Conservation (phyloP, 2,797 vertebrate genomes). For the Lindbergichthys nudifrons region DNA sequence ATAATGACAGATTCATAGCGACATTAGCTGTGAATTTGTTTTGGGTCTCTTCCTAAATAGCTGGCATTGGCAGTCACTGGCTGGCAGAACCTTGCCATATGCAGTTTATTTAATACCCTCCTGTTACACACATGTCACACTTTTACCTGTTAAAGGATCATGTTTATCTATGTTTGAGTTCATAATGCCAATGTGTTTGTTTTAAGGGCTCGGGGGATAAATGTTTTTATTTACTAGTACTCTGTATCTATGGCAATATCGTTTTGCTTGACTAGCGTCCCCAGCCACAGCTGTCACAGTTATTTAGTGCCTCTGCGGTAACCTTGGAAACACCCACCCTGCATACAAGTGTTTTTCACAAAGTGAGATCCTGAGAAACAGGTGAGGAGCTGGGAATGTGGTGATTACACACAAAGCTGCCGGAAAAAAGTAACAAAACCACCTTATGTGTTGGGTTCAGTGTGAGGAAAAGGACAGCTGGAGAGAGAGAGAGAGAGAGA, state of each 20-base stretch:
- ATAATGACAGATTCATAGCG: slow-evolving; percentile 62
- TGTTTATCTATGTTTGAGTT: slow-evolving; percentile 35
- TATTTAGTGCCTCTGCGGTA: slow-evolving; percentile 80
- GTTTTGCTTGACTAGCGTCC: slow-evolving; percentile 77
- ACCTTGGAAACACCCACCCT: slow-evolving; percentile 80
- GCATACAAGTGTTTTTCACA: slow-evolving; percentile 69
- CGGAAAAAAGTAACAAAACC: slow-evolving; percentile 38
- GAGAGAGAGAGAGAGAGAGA: slow-evolving; percentile 6
- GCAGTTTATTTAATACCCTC: slow-evolving; percentile 31
- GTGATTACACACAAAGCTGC: slow-evolving; percentile 50
- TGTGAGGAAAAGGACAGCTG: slow-evolving; percentile 46
- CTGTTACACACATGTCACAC: slow-evolving; percentile 14
- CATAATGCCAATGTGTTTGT: slow-evolving; percentile 56
- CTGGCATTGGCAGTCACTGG: slow-evolving; percentile 16
- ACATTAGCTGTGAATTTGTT: slow-evolving; percentile 41
- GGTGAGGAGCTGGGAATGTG: slow-evolving; percentile 64
- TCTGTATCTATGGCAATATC: slow-evolving; percentile 73
- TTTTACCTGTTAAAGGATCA: slow-evolving; percentile 25
- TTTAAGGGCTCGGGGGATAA: slow-evolving; percentile 52
- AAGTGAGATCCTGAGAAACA: slow-evolving; percentile 75
- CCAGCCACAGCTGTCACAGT: slow-evolving; percentile 79
- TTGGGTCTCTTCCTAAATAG: slow-evolving; percentile 53
- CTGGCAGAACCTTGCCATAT: slow-evolving; percentile 29
- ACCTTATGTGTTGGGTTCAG: slow-evolving; percentile 46
- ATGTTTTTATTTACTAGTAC: slow-evolving; percentile 64